Base-by-base conservation (phyloP, 2,113 vertebrate genomes). In the Tichodroma muraria region DNA sequence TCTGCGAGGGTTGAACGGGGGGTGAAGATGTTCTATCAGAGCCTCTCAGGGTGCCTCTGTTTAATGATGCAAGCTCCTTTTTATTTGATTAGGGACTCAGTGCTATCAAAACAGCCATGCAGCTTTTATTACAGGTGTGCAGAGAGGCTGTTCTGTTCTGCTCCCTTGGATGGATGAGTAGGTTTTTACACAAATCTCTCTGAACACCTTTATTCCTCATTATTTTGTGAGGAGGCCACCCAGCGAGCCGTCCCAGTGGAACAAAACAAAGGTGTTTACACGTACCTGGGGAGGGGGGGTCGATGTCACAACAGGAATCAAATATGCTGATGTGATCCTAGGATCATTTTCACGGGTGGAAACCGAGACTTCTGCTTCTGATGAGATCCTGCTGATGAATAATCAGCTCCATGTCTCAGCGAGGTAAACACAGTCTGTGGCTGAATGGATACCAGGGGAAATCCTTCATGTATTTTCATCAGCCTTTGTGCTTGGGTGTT, bases 371-470 rank as follows among this genome's bases (percentile, higher is more conserved):
- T n/a, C 24, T 90, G 68, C 71, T 88, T 15, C 86, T 88, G 89
- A 63, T 94, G 95, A 90, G 80, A 38, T 86, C 35, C 76, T 65
- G 95, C 73, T 96, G 94, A 64, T 94, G 92, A 93, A 93, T 96
- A 96, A 96, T 92, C 92, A 93, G 80, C 76, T 92, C 68, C 61
- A 22, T 40, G 27, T 89, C 88, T 80, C 50, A 16, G 77, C 28
- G 27, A 86, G 86, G 90, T 75, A 88, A 96, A 93, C 83, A 92
- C 90, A 96, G 8, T 66, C 88, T 56, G 83, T 37, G 77, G 24
- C 47, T 83, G 76, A 75, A 83, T 78, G 86, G 79, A 80, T 71
- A 75, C 65, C 83, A 78, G 49, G 92, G 90, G 94, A 93, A 96
- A 84, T 80, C 85, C 77, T 93, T 64, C 50, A 63, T 90, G 64